These are phyloP conservation scores for Oreochromis niloticus DNA, from an alignment of 2,113 vertebrate genomes.

Conservation along the genomic window DNA sequence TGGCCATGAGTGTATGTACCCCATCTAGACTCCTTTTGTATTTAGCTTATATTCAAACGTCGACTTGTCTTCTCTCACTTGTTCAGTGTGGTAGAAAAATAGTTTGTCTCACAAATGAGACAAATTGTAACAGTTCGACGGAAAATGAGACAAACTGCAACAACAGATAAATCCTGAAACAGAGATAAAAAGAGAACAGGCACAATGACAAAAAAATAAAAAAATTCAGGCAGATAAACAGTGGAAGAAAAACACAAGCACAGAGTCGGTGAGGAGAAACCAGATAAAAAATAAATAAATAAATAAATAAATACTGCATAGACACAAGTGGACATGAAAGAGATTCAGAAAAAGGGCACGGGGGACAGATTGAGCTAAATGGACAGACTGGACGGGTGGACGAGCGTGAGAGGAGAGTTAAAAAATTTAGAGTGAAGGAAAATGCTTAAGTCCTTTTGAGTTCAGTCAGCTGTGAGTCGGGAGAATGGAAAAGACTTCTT, in stretches of 20 bases:
- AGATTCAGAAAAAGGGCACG: not conserved
- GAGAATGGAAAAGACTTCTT: not conserved
- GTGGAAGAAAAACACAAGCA: not conserved
- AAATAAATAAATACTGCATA: not conserved
- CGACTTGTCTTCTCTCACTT: not conserved
- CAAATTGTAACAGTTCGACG: not conserved
- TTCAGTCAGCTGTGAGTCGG: slow-evolving; percentile 12
- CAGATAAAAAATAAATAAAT: not conserved
- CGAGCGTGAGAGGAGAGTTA: not conserved
- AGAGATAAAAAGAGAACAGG: not conserved
- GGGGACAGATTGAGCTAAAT: not conserved
- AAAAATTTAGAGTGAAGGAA: slow-evolving; percentile 8
- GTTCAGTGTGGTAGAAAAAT: not conserved
- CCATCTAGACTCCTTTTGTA: not conserved
- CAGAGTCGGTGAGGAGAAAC: not conserved
- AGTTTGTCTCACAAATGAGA: not conserved
- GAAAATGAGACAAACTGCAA: not conserved
- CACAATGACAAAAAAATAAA: not conserved
- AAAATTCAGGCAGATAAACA: not conserved
- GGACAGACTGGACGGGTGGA: not conserved
- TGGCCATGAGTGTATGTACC: not conserved
- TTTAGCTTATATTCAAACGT: not conserved
- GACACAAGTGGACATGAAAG: not conserved
- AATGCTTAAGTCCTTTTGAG: slow-evolving; percentile 29
- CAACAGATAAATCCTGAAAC: not conserved